Evolutionary conservation across 2,113 vertebrate genomes (phyloP).

Genomic region (mouse (Mus musculus)): DNA sequence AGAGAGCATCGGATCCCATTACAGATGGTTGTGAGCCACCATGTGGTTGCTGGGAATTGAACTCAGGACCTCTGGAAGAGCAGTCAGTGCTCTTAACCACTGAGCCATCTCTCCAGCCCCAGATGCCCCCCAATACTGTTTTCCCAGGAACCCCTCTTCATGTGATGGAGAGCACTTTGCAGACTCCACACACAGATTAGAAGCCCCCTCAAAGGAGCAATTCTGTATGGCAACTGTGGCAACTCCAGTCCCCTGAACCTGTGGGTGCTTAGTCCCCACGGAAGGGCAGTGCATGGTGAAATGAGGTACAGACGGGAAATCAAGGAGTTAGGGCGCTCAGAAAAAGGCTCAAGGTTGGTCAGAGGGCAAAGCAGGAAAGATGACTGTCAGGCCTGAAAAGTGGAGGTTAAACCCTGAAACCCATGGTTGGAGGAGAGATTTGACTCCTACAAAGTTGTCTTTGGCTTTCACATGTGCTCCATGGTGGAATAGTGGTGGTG

Average conservation of each 20-base stretch:
- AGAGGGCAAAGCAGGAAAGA: not conserved
- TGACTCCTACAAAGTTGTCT: not conserved
- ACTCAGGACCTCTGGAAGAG: too few species aligned
- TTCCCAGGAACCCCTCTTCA: not conserved
- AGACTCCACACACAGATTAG: not conserved
- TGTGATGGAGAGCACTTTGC: not conserved
- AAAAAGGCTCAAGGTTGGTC: not conserved
- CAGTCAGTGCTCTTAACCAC: too few species aligned
- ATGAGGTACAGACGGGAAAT: not conserved
- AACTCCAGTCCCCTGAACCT: not conserved
- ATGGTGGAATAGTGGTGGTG: not conserved
- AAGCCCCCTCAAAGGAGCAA: not conserved
- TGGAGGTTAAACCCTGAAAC: not conserved
- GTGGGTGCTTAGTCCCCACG: not conserved
- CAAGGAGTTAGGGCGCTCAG: not conserved
- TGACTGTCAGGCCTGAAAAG: not conserved
- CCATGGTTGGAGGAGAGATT: not conserved
- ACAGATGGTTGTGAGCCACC: too few species aligned
- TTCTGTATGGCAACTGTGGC: not conserved
- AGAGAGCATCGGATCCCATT: too few species aligned
- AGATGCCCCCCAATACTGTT: not conserved
- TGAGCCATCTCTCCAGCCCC: not conserved
- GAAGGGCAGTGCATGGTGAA: not conserved
- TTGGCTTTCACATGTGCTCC: not conserved
- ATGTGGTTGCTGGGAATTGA: too few species aligned